Conservation (phyloP, 2,113 vertebrate genomes). For the Toxotes chatareus region DNA sequence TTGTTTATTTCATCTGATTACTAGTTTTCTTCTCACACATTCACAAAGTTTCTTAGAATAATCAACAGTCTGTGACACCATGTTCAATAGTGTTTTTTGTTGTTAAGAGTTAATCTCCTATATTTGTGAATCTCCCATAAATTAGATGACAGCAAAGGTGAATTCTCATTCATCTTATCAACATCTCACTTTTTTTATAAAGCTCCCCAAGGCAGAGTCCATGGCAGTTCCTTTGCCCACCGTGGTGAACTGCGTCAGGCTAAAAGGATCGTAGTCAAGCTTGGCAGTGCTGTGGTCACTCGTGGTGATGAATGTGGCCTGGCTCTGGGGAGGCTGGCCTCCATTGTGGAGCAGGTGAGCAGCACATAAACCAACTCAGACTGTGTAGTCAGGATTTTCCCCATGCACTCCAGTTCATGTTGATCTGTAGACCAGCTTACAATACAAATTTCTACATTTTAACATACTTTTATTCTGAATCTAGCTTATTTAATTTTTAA, state of each 20-base stretch:
- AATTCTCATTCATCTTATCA: not conserved
- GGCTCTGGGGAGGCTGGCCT: constrained; percentile 94
- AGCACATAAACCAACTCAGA: too few species aligned
- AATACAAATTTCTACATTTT: not conserved
- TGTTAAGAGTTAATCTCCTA: not conserved
- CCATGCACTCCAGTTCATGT: too few species aligned
- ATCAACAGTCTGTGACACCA: not conserved
- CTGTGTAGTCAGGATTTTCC: not conserved
- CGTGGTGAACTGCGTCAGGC: constrained; percentile 94
- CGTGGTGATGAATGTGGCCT: constrained; percentile 97
- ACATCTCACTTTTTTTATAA: not conserved
- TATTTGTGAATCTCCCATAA: not conserved
- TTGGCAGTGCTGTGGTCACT: constrained; percentile 97
- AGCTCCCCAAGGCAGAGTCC: constrained; percentile 84
- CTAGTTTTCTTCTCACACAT: not conserved
- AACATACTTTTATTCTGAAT: too few species aligned
- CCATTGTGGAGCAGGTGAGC: constrained; percentile 97
- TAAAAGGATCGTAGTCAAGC: constrained; percentile 95
- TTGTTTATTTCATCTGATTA: not conserved
- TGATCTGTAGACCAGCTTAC: too few species aligned
- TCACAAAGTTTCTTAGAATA: not conserved
- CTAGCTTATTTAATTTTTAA: not conserved
- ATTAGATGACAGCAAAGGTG: not conserved
- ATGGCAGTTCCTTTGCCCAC: constrained; percentile 91
- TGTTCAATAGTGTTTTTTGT: not conserved